These are phyloP conservation scores for Heliothis virescens DNA, from an alignment of 1,140 invertebrate genomes.

Conservation along the genomic window DNA sequence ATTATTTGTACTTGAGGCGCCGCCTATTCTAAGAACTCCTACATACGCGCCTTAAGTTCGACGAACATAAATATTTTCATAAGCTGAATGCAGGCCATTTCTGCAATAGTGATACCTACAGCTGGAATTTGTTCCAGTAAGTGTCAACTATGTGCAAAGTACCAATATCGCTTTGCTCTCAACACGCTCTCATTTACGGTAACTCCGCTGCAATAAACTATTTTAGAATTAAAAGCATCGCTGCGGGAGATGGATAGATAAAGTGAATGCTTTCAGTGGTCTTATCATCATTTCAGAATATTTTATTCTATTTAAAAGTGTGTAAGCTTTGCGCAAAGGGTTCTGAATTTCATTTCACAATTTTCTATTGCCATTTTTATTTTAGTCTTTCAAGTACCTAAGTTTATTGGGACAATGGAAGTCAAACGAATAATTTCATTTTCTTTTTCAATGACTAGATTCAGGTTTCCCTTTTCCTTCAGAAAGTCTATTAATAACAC, in stretches of 20 bases:
- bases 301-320: not conserved
- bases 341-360: not conserved
- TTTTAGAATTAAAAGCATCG: constrained; percentile 15
- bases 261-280: constrained; percentile 6
- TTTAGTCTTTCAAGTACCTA: not conserved
- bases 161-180: not conserved
- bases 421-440: too few relatives aligned
- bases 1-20: constrained; percentile 20
- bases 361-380: not conserved
- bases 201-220: constrained; percentile 5
- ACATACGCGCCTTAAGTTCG: not conserved
- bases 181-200: not conserved
- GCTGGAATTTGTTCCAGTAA: not conserved
- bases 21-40: not conserved
- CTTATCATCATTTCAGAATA: constrained; percentile 5
- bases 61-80: not conserved
- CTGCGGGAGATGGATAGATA: not conserved
- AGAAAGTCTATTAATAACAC: too few relatives aligned
- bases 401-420: too few relatives aligned
- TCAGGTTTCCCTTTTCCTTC: too few relatives aligned
- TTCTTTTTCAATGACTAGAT: too few relatives aligned
- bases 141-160: constrained; percentile 6
- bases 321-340: not conserved
- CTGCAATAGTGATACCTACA: not conserved
- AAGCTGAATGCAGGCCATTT: not conserved